A percentile compares a stretch with the other conserved stretches of the same genome.
Evolutionary conservation across 2,888 invertebrate genomes (phyloP).

Genomic region (Bombylius discolor): DNA sequence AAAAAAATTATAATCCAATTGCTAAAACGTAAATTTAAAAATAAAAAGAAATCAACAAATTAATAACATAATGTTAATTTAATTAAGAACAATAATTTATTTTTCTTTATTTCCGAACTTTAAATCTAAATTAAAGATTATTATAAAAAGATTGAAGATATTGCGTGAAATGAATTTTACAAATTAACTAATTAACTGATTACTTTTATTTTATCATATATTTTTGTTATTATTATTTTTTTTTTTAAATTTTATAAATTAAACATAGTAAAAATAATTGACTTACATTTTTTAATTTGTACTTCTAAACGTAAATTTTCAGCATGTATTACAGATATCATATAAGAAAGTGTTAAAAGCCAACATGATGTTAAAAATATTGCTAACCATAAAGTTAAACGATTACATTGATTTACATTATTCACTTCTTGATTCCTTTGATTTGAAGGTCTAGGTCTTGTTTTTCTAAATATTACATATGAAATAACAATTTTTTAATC

Average conservation of each 20-base stretch:
- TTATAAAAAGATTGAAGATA: no score
- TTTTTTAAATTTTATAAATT: neutral
- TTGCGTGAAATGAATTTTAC: no score
- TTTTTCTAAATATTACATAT: slow-evolving; percentile 12
- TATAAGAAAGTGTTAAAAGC: slow-evolving; percentile 16
- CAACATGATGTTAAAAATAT: slow-evolving; percentile 15
- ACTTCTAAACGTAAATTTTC: slow-evolving; percentile 14
- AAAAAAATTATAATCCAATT: no score
- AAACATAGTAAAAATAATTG: neutral
- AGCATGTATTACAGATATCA: slow-evolving; percentile 15
- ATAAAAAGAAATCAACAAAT: no score
- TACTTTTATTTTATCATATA: neutral
- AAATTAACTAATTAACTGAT: no score
- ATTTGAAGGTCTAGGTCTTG: slow-evolving; percentile 8
- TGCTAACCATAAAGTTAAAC: slow-evolving; percentile 15
- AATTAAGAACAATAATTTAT: no score
- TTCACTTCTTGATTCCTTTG: slow-evolving; percentile 8
- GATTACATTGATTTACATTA: slow-evolving; percentile 13
- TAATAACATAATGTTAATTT: no score
- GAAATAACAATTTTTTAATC: neutral
- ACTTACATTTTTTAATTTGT: slow-evolving; percentile 14
- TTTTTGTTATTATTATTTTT: neutral
- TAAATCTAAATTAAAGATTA: no score
- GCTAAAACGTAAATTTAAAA: no score
- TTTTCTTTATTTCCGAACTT: no score